phyloP scores from a whole-genome alignment of 2,888 invertebrate genomes.

The Nycteola revayana region DNA sequence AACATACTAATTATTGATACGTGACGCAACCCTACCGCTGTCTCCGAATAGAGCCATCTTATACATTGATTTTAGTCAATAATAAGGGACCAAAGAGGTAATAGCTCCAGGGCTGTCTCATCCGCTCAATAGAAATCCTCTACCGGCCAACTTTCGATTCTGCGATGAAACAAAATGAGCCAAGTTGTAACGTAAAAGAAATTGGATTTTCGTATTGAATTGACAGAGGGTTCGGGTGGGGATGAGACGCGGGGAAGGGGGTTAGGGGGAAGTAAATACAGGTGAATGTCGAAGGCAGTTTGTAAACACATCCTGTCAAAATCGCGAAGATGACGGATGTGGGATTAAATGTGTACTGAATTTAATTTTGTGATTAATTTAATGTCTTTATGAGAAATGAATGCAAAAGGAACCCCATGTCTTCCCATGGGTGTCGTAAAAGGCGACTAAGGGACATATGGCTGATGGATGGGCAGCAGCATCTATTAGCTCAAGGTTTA shows the following conservation, averaged over 20 bases:
- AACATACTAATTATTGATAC: too few species aligned
- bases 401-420: too few species aligned
- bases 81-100: slow-evolving; percentile 46
- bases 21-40: slow-evolving; percentile 34
- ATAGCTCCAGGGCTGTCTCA: slow-evolving; percentile 54
- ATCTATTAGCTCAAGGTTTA: too few species aligned
- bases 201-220: slow-evolving; percentile 75
- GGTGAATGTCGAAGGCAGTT: slow-evolving; percentile 42
- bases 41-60: slow-evolving; percentile 29
- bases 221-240: slow-evolving; percentile 42
- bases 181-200: slow-evolving; percentile 69
- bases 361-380: too few species aligned
- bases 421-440: too few species aligned
- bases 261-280: slow-evolving; percentile 47
- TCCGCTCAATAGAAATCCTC: slow-evolving; percentile 56
- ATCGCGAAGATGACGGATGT: slow-evolving; percentile 31
- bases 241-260: slow-evolving; percentile 26
- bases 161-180: slow-evolving; percentile 62
- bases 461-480: too few species aligned
- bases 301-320: slow-evolving; percentile 59
- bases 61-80: slow-evolving; percentile 49
- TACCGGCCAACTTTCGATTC: slow-evolving; percentile 50
- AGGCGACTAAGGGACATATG: too few species aligned
- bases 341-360: too few species aligned
- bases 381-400: too few species aligned